Evolutionary conservation across 1,140 invertebrate species (phyloP), one percentile per base, ranked within the genome.

Genomic region (Hyposmocoma kahamanoa): DNA sequence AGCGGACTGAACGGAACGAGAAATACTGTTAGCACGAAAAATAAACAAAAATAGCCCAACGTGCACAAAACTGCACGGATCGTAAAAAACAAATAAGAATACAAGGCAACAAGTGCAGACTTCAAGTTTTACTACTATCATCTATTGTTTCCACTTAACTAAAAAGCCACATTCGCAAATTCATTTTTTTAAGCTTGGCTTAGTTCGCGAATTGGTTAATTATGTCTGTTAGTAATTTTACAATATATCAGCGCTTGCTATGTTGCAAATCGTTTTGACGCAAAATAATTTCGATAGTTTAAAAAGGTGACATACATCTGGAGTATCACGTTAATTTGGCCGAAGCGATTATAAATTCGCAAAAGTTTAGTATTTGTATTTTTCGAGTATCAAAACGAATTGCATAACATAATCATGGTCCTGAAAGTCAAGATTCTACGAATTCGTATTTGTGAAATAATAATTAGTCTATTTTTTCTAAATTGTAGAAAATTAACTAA

Each of bases 81-180:
- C 53, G 60, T 77, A 77, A 60, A 73, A 80, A 64, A 55, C n/a
- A 59, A 76, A 73, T 69, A 71, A 71, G 70, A 72, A 78, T 83
- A 81, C 80, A 85, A 85, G 82, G 82, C 82, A 85, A 81, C 82
- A 64, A 77, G 80, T 85, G 80, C 82, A 85, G 82, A 85, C 82
- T 85, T 85, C 73, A 80, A 72, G 80, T 83, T 85, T 64, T 64
- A 60, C 55, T 70, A 74, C 67, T 76, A 81, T 67, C 70, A 72
- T 67, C 70, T 80, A 78, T 68, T 72, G 52, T 72, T 75, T 71
- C 67, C 62, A 70, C 73, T 81, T 77, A 71, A 67, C 65, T 62
- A 58, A 81, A 65, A 81, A 85, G 76, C 79, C 79, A 74, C 67
- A 68, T 76, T 75, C 72, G 82, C 76, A 70, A 65, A 67, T 62